Evolutionary conservation across 2,888 invertebrate species (phyloP), one percentile per base, ranked within the genome.

Genomic region (Neoitamus cyanurus): DNA sequence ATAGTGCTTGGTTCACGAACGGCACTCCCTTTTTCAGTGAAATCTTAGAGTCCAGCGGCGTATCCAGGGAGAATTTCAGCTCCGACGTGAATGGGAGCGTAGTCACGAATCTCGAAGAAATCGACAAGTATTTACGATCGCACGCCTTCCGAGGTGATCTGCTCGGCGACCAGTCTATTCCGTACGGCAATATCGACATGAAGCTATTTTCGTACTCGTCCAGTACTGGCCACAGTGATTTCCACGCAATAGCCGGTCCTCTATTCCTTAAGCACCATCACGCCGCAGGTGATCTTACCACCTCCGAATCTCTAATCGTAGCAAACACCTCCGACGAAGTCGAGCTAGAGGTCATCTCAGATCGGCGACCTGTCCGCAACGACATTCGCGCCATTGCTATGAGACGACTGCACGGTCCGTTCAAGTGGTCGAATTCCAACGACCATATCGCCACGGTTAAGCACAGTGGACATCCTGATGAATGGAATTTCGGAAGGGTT

Each of bases 1-100:
- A 48, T 6, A 36, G 1, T 11, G 78, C 78, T n/a, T 95, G 96
- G 94, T 94, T 95, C 37, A 95, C 90, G n/a, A 90, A 90, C 77
- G 91, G 91, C 6, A 88, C 90, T 85, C 90, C 91, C 15, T 91
- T 90, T 42, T 90, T 91, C 83, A 89, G 89, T 7, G 90, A 89
- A 84, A 89, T 90, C 20, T 87, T 89, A 25, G 88, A 89, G 58
- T 88, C 88, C 1, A 90, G 90, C 72, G 88, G 89, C 58, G 88
- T 90, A 7, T 86, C 88, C 3, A 87, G 87, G 1, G 90, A 90
- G 9, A 89, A 88, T 84, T 88, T 87, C 68, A 88, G 88, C 83
- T 87, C 89, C 13, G 85, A 88, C 3, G 87, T 87, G 3, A 89
- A 89, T 3, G 89, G 88, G 69, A 87, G 88, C 9, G 88, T 90